phyloP scores from a whole-genome alignment of 2,888 invertebrate species.

The Schizaphis graminum region DNA sequence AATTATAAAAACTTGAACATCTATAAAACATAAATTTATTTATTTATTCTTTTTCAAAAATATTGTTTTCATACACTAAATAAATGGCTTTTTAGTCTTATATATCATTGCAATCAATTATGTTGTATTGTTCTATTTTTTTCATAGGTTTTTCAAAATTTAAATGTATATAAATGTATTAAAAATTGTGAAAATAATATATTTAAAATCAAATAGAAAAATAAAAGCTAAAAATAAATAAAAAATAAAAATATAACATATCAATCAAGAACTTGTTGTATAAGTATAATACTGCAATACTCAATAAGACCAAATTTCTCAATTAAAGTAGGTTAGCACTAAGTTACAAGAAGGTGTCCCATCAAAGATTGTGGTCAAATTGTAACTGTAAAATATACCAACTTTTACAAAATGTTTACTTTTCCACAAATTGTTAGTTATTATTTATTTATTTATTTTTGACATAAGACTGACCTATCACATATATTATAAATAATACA shows the following conservation, averaged over 20 bases:
- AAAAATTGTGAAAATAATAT: too few species aligned
- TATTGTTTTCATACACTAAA: background rate
- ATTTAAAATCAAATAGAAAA: too few species aligned
- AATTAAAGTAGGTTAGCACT: background rate
- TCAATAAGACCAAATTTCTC: background rate
- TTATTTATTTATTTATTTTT: too few species aligned
- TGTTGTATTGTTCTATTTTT: too few species aligned
- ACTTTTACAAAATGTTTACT: background rate
- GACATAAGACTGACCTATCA: background rate
- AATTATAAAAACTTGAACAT: background rate
- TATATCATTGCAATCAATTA: background rate
- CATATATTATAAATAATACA: background rate
- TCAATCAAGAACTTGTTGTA: too few species aligned
- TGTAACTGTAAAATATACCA: background rate
- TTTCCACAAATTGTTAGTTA: too few species aligned
- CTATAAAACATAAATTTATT: background rate
- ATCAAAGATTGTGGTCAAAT: background rate
- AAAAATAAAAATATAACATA: too few species aligned
- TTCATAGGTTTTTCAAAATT: too few species aligned
- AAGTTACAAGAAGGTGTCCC: background rate
- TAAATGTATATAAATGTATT: too few species aligned
- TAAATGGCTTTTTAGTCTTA: background rate
- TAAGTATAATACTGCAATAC: too few species aligned
- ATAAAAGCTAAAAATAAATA: too few species aligned
- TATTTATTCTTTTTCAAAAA: background rate